Evolutionary conservation across 1,140 invertebrate species (phyloP).

Genomic region (Stegodyphus mimosarum): DNA sequence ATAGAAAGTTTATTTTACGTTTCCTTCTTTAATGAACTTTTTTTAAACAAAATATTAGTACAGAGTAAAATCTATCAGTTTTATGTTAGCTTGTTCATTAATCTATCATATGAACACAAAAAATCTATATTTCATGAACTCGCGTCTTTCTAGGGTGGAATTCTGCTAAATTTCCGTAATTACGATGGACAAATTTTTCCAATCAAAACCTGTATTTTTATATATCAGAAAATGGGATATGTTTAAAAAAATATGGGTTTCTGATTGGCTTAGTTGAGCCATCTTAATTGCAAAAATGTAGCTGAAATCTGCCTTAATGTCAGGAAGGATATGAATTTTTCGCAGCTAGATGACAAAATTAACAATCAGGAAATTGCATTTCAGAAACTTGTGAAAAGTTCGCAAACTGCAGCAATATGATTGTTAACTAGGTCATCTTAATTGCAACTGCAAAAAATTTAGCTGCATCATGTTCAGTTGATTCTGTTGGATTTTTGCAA

Average conservation of each 20-base stretch:
- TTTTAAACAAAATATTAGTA: neutral
- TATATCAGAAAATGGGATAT: neutral
- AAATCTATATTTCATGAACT: neutral
- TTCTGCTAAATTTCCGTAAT: neutral
- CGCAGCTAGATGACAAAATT: too few relatives aligned
- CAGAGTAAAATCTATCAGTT: neutral
- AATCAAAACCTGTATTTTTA: neutral
- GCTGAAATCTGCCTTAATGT: neutral
- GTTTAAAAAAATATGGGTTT: neutral
- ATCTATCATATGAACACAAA: neutral
- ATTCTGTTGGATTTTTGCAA: too few relatives aligned
- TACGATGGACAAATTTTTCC: neutral
- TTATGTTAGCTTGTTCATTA: neutral
- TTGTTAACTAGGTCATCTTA: too few relatives aligned
- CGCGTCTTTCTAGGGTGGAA: neutral
- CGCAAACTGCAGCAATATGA: too few relatives aligned
- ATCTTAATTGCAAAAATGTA: neutral
- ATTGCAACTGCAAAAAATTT: too few relatives aligned
- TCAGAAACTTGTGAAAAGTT: too few relatives aligned
- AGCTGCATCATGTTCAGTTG: too few relatives aligned
- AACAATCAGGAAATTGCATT: too few relatives aligned
- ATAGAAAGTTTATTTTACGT: neutral
- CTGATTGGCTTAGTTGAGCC: conserved; percentile 18
- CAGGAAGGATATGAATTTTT: neutral
- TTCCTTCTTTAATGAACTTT: too few relatives aligned